Evolutionary conservation across 2,113 vertebrate genomes (phyloP), one percentile per base, ranked within the genome.

Genomic region (Sterna hirundo): DNA sequence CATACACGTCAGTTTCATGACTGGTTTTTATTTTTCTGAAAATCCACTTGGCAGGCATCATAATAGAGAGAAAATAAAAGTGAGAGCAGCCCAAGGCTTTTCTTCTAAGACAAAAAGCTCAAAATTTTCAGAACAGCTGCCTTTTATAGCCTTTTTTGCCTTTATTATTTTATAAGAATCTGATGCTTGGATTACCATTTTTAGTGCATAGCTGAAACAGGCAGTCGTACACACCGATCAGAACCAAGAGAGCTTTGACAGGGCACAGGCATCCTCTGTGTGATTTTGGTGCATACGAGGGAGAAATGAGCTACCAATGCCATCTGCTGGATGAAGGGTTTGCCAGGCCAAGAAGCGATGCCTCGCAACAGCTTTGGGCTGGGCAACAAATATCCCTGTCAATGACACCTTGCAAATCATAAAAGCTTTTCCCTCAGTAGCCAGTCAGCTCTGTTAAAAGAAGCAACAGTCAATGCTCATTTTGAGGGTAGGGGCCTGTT

Each of bases 301-400:
- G 58, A 97, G 93, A 96, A 94, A 93, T 51, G 64, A 94, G 79
- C 83, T 77, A 42, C 3, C 81, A 69, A 94, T 96, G 96, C 95
- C 97, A 97, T 74, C 96, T 97, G 82, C 94, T 96, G 96, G 97
- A 93, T 34, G 40, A 92, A 88, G 23, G 30, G 17, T 25, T 87
- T 83, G 55, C 62, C 65, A 72, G 83, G 34, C 65, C 36, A 49
- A 68, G 23, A 52, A 30, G 27, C 1, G 0, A 15, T 32, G 25
- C 25, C 29, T 83, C 2, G 0, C 22, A 54, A 42, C 6, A 54
- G 21, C 40, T 76, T 54, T 86, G 36, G 29, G 9, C 49, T 74
- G 30, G 13, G 10, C 58, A 42, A 32, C 26, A 87, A 78, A 51
- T 42, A 57, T 6, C 7, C 6, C 4, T 57, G 40, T 47, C 29